A percentile compares a stretch with the other conserved stretches of the same genome.
phyloP scores from a whole-genome alignment of 1,140 invertebrate genomes.

The Sycophila sp. region DNA sequence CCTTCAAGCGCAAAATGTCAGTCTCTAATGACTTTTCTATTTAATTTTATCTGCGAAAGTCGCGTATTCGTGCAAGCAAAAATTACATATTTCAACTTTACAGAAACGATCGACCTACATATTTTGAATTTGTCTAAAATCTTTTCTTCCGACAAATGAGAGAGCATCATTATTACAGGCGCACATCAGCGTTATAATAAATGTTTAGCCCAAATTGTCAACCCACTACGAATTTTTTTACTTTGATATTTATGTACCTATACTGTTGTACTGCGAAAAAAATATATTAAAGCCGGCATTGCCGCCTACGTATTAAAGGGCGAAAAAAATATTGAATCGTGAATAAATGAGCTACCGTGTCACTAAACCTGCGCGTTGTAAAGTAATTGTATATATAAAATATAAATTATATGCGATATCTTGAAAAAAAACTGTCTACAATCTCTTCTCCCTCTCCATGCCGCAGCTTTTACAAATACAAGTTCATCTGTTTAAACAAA shows the following conservation, averaged over 20 bases:
- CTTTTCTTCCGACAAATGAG: too few relatives aligned
- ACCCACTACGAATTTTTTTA: background rate
- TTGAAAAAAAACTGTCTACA: conserved; percentile 5
- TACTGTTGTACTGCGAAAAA: background rate
- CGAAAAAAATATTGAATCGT: background rate
- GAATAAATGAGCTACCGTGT: conserved; percentile 31
- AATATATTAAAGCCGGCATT: background rate
- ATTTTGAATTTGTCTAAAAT: too few relatives aligned
- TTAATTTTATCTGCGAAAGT: background rate
- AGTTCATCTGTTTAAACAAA: too few relatives aligned
- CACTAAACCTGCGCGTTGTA: conserved; percentile 60
- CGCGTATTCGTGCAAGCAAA: too few relatives aligned
- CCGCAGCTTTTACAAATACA: too few relatives aligned
- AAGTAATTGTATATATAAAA: conserved; percentile 66
- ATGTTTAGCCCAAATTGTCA: background rate
- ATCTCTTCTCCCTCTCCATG: too few relatives aligned
- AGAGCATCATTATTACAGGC: too few relatives aligned
- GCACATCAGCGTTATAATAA: background rate
- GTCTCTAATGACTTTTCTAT: background rate
- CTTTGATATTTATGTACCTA: conserved; percentile 16
- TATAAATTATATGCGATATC: conserved; percentile 64
- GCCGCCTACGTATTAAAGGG: background rate
- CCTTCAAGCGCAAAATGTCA: background rate
- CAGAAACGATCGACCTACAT: too few relatives aligned
- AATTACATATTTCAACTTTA: too few relatives aligned